A percentile compares a stretch with the other conserved stretches of the same genome.
These are phyloP conservation scores for Rhyacichthys aspro DNA, from an alignment of 2,797 vertebrate species.

Conservation along the genomic window DNA sequence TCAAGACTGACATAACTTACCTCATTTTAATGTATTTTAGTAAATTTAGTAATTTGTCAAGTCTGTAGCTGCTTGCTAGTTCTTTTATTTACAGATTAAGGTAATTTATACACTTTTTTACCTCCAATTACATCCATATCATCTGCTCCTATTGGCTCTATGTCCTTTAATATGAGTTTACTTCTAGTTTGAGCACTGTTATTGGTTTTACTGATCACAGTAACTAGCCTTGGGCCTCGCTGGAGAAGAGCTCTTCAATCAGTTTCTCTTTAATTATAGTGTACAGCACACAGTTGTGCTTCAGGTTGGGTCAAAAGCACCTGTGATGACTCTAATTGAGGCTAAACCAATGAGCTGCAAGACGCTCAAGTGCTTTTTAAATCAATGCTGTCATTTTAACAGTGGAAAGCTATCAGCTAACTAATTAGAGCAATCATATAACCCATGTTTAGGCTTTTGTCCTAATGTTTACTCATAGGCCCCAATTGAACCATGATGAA, in stretches of 20 bases:
- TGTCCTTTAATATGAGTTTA: no score
- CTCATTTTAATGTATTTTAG: no score
- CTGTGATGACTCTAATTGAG: neutral
- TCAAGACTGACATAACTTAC: no score
- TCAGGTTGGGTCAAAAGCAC: neutral
- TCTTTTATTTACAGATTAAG: no score
- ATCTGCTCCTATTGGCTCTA: no score
- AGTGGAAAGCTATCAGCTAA: neutral
- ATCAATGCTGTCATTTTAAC: neutral
- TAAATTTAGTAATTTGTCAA: no score
- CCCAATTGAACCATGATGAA: constrained; percentile 9
- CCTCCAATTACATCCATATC: no score
- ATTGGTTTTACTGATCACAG: no score
- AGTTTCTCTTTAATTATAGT: neutral
- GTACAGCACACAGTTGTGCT: neutral
- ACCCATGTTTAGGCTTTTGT: constrained; percentile 11
- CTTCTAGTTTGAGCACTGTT: no score
- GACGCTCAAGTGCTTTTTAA: constrained; percentile 1
- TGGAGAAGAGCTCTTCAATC: neutral
- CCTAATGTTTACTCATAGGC: constrained; percentile 7
- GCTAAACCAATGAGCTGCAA: neutral
- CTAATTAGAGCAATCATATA: constrained; percentile 3
- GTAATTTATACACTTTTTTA: no score
- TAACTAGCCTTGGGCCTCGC: no score
- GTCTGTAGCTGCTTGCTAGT: no score